phyloP scores from a whole-genome alignment of 92 coral and sea anemone species.

The Palythoa grandis region DNA sequence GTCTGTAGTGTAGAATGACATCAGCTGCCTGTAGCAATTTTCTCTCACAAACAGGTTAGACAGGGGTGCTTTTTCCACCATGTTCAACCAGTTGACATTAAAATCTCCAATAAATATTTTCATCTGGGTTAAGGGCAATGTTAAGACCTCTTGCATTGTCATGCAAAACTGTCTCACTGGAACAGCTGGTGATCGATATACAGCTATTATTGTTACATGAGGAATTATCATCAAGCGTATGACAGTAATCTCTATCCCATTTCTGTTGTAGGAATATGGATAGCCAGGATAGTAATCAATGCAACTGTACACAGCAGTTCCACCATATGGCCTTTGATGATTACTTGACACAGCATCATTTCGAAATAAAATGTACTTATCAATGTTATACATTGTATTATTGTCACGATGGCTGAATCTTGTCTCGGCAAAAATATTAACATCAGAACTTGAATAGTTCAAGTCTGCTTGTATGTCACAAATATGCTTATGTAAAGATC shows the following conservation, averaged over 20 bases:
- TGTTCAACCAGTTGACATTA: slow-evolving; percentile 59
- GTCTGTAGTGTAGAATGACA: slow-evolving; percentile 60
- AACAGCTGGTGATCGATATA: slow-evolving; percentile 40
- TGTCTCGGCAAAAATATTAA: slow-evolving; percentile 46
- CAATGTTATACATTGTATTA: slow-evolving; percentile 34
- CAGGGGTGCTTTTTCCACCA: slow-evolving; percentile 50
- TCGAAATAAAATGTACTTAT: slow-evolving; percentile 41
- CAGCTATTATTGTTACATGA: slow-evolving; percentile 40
- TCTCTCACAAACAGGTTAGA: slow-evolving; percentile 51
- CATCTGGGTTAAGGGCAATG: slow-evolving; percentile 30
- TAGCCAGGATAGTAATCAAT: slow-evolving; percentile 40
- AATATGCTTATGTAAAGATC: slow-evolving; percentile 49
- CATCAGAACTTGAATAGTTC: slow-evolving; percentile 41
- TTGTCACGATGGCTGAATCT: slow-evolving; percentile 38
- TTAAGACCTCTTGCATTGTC: slow-evolving; percentile 18
- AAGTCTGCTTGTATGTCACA: slow-evolving; percentile 38
- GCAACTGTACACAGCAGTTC: slow-evolving; percentile 40
- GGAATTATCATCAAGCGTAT: slow-evolving; percentile 33
- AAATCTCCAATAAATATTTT: slow-evolving; percentile 58
- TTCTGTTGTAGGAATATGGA: slow-evolving; percentile 42
- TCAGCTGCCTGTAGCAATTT: slow-evolving; percentile 50
- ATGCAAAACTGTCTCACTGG: slow-evolving; percentile 45
- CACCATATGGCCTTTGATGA: slow-evolving; percentile 32
- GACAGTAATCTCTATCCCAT: slow-evolving; percentile 55
- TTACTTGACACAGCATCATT: slow-evolving; percentile 35